Evolutionary conservation across 2,888 invertebrate species (phyloP).

Genomic region (Nomada ferruginata): DNA sequence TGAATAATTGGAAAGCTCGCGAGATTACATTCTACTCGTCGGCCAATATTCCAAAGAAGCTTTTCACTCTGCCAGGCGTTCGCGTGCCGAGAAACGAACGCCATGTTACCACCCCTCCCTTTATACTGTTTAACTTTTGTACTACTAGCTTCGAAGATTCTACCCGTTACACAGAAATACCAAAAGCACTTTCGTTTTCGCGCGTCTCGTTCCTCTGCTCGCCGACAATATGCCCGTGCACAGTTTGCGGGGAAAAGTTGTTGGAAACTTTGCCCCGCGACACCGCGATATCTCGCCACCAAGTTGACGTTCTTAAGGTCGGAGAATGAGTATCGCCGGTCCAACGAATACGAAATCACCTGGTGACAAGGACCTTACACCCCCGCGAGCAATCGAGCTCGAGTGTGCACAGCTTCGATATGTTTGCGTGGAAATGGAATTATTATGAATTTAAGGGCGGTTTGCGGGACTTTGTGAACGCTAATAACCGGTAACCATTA

Average conservation of each 20-base stretch:
- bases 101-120: neutral
- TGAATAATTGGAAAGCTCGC: constrained; percentile 10
- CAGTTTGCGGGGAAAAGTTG: neutral
- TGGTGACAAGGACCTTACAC: neutral
- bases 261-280: neutral
- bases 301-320: constrained; percentile 16
- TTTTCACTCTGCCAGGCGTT: neutral
- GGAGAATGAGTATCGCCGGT: neutral
- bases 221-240: neutral
- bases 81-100: neutral
- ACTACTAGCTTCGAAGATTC: constrained; percentile 6
- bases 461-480: neutral
- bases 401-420: neutral
- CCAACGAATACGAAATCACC: constrained; percentile 13
- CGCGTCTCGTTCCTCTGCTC: neutral
- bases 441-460: constrained; percentile 26
- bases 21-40: neutral
- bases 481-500: constrained; percentile 42
- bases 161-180: neutral
- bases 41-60: neutral
- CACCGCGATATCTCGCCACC: constrained; percentile 19
- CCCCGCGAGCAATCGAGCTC: neutral
- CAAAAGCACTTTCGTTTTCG: constrained; percentile 29
- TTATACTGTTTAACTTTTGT: constrained; percentile 4
- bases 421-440: constrained; percentile 26